Percentiles rank a stretch among this genome's conserved stretches.
These are phyloP conservation scores for Drosophila borealis DNA, from an alignment of 2,888 invertebrate species.

Conservation along the genomic window DNA sequence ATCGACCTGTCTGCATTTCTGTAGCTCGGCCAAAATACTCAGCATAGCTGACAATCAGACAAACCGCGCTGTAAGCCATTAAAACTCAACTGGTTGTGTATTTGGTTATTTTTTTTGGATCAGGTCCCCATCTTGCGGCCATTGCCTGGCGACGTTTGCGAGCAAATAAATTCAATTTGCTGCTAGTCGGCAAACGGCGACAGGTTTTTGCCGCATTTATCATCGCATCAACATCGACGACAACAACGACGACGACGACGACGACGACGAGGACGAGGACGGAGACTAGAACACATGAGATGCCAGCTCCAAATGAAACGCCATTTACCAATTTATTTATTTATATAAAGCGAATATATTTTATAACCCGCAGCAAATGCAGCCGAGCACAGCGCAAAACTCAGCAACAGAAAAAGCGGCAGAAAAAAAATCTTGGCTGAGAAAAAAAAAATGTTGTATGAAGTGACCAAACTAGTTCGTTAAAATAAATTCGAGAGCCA, in stretches of 20 bases:
- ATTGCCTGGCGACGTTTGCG: constrained; percentile 60
- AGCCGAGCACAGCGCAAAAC: constrained; percentile 40
- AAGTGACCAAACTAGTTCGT: constrained; percentile 83
- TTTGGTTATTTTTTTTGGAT: constrained; percentile 17
- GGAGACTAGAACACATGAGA: constrained; percentile 41
- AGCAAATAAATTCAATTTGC: constrained; percentile 79
- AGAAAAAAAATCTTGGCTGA: constrained; percentile 29
- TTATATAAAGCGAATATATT: constrained; percentile 81
- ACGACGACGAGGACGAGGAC: constrained; percentile 5
- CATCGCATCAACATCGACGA: constrained; percentile 69
- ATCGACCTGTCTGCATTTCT: constrained; percentile 27
- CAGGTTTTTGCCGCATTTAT: constrained; percentile 80
- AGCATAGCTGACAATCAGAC: constrained; percentile 61
- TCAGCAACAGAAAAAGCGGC: constrained; percentile 22
- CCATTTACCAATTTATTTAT: constrained; percentile 82
- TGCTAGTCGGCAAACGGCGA: constrained; percentile 68
- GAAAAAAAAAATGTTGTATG: constrained; percentile 74
- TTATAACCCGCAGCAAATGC: constrained; percentile 77
- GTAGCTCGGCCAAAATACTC: constrained; percentile 40
- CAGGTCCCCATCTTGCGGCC: constrained; percentile 33
- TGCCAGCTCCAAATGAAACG: constrained; percentile 75
- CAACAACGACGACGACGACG: constrained; percentile 7
- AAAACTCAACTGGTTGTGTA: constrained; percentile 57
- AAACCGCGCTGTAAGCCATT: constrained; percentile 62
- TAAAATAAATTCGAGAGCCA: constrained; percentile 82